Evolutionary conservation across 35 echinoderm and acorn worm species (phyloP).

Genomic region (Apostichopus japonicus): DNA sequence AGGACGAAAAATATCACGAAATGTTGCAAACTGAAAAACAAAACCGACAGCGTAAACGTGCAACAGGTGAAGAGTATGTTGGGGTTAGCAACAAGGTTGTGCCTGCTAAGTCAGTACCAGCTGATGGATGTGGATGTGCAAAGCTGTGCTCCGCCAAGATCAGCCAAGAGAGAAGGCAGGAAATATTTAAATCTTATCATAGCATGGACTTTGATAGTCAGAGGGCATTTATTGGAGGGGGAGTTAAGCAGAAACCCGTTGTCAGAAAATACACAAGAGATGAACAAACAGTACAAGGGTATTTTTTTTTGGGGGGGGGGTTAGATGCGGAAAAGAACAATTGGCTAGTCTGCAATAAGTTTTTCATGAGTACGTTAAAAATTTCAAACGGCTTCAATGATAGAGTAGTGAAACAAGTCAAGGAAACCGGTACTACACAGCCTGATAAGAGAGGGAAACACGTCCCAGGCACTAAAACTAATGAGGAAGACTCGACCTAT

Average conservation of each 20-base stretch:
- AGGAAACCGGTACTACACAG: neutral
- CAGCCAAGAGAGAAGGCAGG: no score
- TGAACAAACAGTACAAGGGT: neutral
- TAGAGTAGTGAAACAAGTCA: conserved; percentile 5
- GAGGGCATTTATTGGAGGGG: neutral
- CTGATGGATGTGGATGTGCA: no score
- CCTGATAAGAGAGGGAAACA: neutral
- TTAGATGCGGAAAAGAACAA: neutral
- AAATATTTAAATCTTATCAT: no score
- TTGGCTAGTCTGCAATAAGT: neutral
- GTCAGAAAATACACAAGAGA: neutral
- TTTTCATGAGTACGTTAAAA: neutral
- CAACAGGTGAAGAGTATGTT: no score
- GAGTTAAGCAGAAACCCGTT: neutral
- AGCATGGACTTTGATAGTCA: neutral
- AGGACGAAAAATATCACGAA: neutral
- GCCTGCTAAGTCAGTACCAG: no score
- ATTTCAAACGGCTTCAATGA: neutral
- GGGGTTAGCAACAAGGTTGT: no score
- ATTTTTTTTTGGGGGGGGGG: neutral
- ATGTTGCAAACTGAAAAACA: conserved; percentile 11
- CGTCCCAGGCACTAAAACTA: neutral
- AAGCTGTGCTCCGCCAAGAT: no score
- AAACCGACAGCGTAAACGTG: neutral
- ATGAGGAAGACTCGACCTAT: neutral